phyloP scores from a whole-genome alignment of 2,888 invertebrate genomes.

The Thalpophila matura region DNA sequence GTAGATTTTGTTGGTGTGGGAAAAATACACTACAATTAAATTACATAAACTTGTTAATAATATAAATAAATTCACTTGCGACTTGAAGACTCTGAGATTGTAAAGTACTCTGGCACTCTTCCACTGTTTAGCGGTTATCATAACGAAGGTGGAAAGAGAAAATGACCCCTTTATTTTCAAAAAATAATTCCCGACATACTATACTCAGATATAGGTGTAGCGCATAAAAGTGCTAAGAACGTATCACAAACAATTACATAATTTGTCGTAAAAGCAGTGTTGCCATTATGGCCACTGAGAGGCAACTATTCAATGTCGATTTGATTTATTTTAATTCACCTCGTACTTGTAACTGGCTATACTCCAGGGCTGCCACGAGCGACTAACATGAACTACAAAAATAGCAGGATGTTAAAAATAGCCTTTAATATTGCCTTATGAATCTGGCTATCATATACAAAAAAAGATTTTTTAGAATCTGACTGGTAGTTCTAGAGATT shows the following conservation, averaged over 20 bases:
- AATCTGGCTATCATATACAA: too few relatives aligned
- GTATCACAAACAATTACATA: slow-evolving; percentile 37
- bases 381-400: background rate
- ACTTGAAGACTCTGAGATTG: too few relatives aligned
- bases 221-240: slow-evolving; percentile 4
- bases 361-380: slow-evolving; percentile 45
- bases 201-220: background rate
- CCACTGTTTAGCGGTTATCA: too few relatives aligned
- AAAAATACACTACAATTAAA: background rate
- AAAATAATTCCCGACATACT: too few relatives aligned
- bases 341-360: slow-evolving; percentile 47
- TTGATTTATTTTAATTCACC: slow-evolving; percentile 77
- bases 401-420: too few relatives aligned
- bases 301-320: slow-evolving; percentile 73
- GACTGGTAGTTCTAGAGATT: too few relatives aligned
- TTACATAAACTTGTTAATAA: background rate
- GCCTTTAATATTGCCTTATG: too few relatives aligned
- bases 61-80: too few relatives aligned
- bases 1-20: background rate
- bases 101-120: too few relatives aligned
- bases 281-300: slow-evolving; percentile 54
- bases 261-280: slow-evolving; percentile 40
- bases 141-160: too few relatives aligned
- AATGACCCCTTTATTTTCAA: too few relatives aligned
- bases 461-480: too few relatives aligned